These are phyloP conservation scores for Drosophila anceps DNA, from an alignment of 2,888 invertebrate species.

Conservation along the genomic window DNA sequence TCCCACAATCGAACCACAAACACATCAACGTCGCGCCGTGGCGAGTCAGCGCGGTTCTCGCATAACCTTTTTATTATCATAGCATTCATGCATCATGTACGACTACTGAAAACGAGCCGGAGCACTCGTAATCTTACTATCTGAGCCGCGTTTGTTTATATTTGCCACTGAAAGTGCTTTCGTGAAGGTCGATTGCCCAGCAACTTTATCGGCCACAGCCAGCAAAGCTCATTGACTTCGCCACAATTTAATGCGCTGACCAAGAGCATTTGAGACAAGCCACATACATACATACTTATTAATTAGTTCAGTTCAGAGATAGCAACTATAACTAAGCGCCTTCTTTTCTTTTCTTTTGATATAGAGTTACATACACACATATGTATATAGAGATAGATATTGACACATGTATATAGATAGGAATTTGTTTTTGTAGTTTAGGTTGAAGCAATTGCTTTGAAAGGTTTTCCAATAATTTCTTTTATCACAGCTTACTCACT, in stretches of 20 bases:
- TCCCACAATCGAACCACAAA: constrained; percentile 42
- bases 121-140: constrained; percentile 22
- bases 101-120: constrained; percentile 5
- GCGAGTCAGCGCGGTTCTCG: constrained; percentile 31
- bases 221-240: constrained; percentile 26
- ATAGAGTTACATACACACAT: no score
- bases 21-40: constrained; percentile 48
- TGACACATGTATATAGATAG: neutral
- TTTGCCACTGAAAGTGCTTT: constrained; percentile 46
- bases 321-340: neutral
- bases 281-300: neutral
- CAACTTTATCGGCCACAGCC: constrained; percentile 22
- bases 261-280: neutral
- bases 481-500: neutral
- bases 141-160: constrained; percentile 26
- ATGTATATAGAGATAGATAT: neutral
- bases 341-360: neutral
- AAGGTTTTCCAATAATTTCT: neutral
- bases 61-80: constrained; percentile 45
- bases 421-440: no score
- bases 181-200: constrained; percentile 36
- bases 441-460: neutral
- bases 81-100: constrained; percentile 54
- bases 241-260: neutral
- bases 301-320: neutral